phyloP scores from a whole-genome alignment of 2,888 invertebrate genomes.

The Agrenia bidenticulata region DNA sequence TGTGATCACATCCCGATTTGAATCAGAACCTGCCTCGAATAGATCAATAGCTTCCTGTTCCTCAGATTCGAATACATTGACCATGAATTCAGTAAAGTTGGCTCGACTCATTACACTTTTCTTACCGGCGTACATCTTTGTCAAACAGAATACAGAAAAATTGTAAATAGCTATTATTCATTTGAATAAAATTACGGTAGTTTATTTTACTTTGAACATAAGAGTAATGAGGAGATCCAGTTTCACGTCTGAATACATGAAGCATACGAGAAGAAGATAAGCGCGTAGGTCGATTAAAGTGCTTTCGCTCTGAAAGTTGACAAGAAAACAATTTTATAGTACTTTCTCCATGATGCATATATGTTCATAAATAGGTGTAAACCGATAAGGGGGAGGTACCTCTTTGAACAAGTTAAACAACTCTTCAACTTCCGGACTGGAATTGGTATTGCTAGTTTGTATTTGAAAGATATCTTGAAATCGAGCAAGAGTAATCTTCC shows the following conservation, averaged over 20 bases:
- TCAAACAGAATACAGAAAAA: neutral
- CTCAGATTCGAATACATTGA: constrained; percentile 6
- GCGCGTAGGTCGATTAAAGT: constrained; percentile 75
- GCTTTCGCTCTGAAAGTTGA: constrained; percentile 53
- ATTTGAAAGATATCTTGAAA: constrained; percentile 12
- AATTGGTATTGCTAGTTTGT: neutral
- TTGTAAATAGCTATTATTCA: neutral
- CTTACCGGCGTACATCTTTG: constrained; percentile 1
- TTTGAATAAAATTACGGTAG: neutral
- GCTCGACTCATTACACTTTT: neutral
- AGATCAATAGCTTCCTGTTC: constrained; percentile 1
- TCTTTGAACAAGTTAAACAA: constrained; percentile 69
- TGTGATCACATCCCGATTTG: neutral
- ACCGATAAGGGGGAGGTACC: too few species aligned
- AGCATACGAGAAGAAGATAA: constrained; percentile 62
- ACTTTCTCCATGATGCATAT: neutral
- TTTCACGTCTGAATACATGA: constrained; percentile 34
- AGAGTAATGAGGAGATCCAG: neutral
- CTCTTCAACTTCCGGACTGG: constrained; percentile 57
- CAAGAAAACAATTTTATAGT: neutral
- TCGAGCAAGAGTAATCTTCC: constrained; percentile 7
- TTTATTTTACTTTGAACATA: constrained; percentile 12
- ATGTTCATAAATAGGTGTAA: neutral
- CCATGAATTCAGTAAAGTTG: neutral
- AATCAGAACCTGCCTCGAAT: neutral